A percentile compares a stretch with the other conserved stretches of the same genome.
Conservation (phyloP, 2,113 vertebrate species). For the Mohoua ochrocephala region DNA sequence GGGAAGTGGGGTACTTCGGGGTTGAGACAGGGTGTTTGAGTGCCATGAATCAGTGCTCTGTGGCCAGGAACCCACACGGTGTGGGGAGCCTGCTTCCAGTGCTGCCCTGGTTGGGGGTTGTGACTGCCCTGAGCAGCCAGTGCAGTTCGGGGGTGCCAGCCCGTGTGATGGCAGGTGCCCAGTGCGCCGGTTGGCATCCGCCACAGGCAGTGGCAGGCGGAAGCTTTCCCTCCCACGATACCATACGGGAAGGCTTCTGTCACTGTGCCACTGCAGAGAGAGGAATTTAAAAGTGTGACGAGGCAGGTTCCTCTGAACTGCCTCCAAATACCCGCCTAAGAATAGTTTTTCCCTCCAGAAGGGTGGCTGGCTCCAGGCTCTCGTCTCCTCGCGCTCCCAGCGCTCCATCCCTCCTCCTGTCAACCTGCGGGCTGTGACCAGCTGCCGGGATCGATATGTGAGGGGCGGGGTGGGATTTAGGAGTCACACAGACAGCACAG, state of each 20-base stretch:
- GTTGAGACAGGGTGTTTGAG: neutral
- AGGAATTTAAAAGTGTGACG: neutral
- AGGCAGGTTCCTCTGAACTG: neutral
- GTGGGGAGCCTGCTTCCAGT: neutral
- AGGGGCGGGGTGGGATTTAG: neutral
- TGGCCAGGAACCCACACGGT: fast-evolving
- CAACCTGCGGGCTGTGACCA: neutral
- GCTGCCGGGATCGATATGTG: neutral
- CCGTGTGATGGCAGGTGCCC: neutral
- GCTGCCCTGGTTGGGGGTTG: neutral
- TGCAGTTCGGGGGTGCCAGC: fast-evolving
- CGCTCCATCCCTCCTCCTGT: neutral
- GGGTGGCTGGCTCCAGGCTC: neutral
- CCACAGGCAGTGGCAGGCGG: neutral
- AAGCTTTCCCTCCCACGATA: neutral
- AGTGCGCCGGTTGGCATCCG: neutral
- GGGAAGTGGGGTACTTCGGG: neutral
- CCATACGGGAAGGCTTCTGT: conserved; percentile 22
- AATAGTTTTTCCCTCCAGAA: neutral
- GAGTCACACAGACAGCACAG: neutral
- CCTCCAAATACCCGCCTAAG: neutral
- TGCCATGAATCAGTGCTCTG: neutral
- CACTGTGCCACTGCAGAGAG: neutral
- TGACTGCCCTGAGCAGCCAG: fast-evolving
- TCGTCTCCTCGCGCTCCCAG: fast-evolving